Evolutionary conservation across 2,113 vertebrate genomes (phyloP), one percentile per base, ranked within the genome.

Genomic region (Mustela lutreola): DNA sequence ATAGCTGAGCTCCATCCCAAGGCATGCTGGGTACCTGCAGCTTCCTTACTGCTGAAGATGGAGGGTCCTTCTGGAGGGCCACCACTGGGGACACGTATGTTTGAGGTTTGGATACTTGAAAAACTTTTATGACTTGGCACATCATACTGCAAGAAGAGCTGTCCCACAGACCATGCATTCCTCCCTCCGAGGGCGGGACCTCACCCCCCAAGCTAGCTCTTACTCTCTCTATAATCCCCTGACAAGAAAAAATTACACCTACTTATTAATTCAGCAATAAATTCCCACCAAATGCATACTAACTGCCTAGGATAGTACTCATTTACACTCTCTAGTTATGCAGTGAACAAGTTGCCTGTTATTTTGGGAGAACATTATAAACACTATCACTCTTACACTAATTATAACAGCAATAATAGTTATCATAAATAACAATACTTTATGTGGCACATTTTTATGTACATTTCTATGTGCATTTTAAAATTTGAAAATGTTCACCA

Each of bases 341-440:
- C 60, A 75, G 80, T 12, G 79, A 93, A 94, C 79, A 90, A 93
- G 83, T 58, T 95, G 88, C 45, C 70, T 94, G 42, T 92, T 96
- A 95, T 94, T 96, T 85, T 11, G 2, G 73, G 91, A 93, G 36
- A 88, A 45, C 11, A 42, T 92, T 92, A 95, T 85, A 93, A 95
- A 81, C 63, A 70, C 58, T 86, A 88, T 94, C 22, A 92, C 90
- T 96, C 56, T 39, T 80, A 63, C 85, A 15, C 58, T 91, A 97
- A 78, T 97, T 92, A 76, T 63, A 93, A 81, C 1, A 76, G 60
- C 56, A 95, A 58, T 67, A 93, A 89, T 31, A 84, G 80, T 78
- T 91, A 63, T 76, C 50, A 83, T 95, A 91, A 89, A 91, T 94
- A 73, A 95, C 39, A 94, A 50, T 71, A 88, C 36, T 92, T 95